Base-by-base conservation (phyloP, 2,113 vertebrate species). In the Pleuronectes platessa region DNA sequence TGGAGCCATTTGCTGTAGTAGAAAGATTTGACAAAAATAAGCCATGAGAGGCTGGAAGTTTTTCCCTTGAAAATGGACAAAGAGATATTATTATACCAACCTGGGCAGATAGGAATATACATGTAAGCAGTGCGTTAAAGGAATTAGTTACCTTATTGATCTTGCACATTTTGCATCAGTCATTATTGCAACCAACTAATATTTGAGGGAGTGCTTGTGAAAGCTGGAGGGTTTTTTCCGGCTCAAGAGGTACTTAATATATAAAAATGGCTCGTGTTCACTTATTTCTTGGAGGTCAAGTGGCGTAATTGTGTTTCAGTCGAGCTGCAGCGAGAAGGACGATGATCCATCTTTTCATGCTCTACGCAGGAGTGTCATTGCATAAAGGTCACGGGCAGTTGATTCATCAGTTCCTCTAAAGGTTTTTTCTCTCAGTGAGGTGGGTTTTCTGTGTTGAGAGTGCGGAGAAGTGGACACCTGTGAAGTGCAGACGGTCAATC, bases 271-370 rank as follows among this genome's bases (percentile, higher is more conserved):
- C 64, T 23, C 4, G 1, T 61, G 77, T 74, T 83, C 74, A 75
- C 64, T 82, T 65, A 54, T 70, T 71, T 77, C 58, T 74, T 64
- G n/a, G 71, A 88, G 86, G 84, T 90, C 87, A 87, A 88, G 78
- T 71, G 65, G 78, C 61, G 37, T 86, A 84, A 88, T 81, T 85
- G 83, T 80, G 83, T 88, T 85, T 68, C 77, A 35, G 37, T 8
- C 11, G 27, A 47, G 59, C 67, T 60, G 70, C 67, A 58, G 61
- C 40, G 45, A 31, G 63, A 73, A 66, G 56, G 73, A 79, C 37
- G 72, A 79, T 47, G 72, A 84, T 77, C 68, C 49, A 23, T 78
- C 56, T 84, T 68, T 76, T 75, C 40, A 75, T 75, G 75, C 66
- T 56, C 71, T 79, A 49, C 42, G 23, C 71, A 51, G 10, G 9